Evolutionary conservation across 2,888 invertebrate genomes (phyloP), one percentile per base, ranked within the genome.

Genomic region (Hydropsyche betteni): DNA sequence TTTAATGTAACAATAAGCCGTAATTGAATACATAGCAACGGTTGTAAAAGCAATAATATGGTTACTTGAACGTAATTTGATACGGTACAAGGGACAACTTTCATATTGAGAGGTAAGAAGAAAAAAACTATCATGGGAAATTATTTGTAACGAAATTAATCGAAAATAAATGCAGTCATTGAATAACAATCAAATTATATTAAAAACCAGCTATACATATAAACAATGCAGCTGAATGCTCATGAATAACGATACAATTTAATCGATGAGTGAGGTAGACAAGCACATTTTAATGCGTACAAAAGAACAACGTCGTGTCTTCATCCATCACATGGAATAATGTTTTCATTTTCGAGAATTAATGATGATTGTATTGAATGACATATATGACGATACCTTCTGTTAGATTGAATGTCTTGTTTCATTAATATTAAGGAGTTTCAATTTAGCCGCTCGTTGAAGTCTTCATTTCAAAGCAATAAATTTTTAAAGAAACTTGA

Each of bases 321-420:
- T 70, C 70, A 70, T 70, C 70, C 70, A 70, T 70, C 70, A 70
- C 12, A 8, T 34, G 34, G 53, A 34, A n/a, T 70, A 53, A 70
- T 70, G 70, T 53, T 70, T 70, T 70, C 53, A 53, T 70, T 70
- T 53, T 70, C 12, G 16, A 70, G 52, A 70, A 70, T 70, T 70
- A 70, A 70, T 70, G 70, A 70, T 70, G 70, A 70, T 70, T 70
- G 53, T 34, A 53, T 53, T 33, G 52, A 53, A 53, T 70, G 51
- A 70, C 14, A 70, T 52, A 70, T 33, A 53, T 14, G 64, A 58
- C 8, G 24, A 58, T 16, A 16, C 24, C 24, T 24, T 24, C 58
- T 16, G 16, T 58, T 16, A 16, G 14, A 58, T 58, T 24, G n/a
- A 55, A 55, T 12, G 12, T n/a, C 6, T 55, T 51, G 6, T 55